A percentile compares a stretch with the other conserved stretches of the same genome.
Evolutionary conservation across 2,888 invertebrate species (phyloP).

Genomic region (Acrocyrtus sp.): DNA sequence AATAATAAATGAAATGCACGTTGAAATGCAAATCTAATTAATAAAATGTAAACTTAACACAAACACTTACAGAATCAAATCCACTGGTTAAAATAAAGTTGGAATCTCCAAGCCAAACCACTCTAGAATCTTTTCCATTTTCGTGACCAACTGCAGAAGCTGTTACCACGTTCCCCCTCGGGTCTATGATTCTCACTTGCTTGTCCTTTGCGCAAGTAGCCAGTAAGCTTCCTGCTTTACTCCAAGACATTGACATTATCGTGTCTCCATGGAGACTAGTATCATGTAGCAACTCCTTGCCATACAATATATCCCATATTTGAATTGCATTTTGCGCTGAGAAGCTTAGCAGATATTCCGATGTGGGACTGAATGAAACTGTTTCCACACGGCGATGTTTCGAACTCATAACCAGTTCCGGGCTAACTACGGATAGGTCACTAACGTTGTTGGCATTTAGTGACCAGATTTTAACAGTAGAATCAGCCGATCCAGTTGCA

Average conservation of each 20-base stretch:
- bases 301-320: slow-evolving; percentile 86
- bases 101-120: slow-evolving; percentile 90
- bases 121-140: slow-evolving; percentile 89
- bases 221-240: slow-evolving; percentile 82
- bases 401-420: slow-evolving; percentile 82
- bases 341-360: slow-evolving; percentile 88
- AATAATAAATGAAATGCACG: no score
- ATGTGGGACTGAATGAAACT: slow-evolving; percentile 90
- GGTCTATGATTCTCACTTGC: slow-evolving; percentile 86
- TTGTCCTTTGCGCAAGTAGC: slow-evolving; percentile 94
- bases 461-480: slow-evolving; percentile 66
- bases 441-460: slow-evolving; percentile 50
- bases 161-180: slow-evolving; percentile 71
- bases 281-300: slow-evolving; percentile 73
- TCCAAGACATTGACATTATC: slow-evolving; percentile 91
- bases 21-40: slow-evolving; percentile 3
- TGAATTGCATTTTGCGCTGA: slow-evolving; percentile 84
- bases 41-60: slow-evolving; percentile 5
- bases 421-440: slow-evolving; percentile 58
- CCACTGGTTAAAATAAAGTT: slow-evolving; percentile 87
- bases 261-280: slow-evolving; percentile 83
- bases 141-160: slow-evolving; percentile 77
- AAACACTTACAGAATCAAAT: slow-evolving; percentile 78
- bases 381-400: slow-evolving; percentile 88
- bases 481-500: slow-evolving; percentile 78